Evolutionary conservation across 1,140 invertebrate species (phyloP).

Genomic region (Cepaea nemoralis): DNA sequence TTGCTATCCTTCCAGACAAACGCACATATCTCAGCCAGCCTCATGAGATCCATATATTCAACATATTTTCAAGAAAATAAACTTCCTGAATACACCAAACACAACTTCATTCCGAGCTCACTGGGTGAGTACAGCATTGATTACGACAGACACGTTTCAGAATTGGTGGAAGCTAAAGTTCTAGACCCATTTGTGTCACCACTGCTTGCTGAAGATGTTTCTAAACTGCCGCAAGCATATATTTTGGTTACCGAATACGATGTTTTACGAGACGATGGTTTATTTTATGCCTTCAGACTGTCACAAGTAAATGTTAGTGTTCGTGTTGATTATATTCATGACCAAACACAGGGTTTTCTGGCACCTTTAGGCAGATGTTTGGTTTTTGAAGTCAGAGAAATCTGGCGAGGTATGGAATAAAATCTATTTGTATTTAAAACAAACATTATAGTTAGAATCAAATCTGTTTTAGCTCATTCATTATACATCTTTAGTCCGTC

Average conservation of each 20-base stretch:
- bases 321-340: conserved; percentile 31
- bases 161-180: conserved; percentile 39
- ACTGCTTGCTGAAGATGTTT: conserved; percentile 43
- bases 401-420: neutral
- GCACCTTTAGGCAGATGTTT: neutral
- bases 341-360: conserved; percentile 40
- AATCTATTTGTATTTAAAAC: neutral
- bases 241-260: conserved; percentile 48
- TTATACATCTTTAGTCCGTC: too few species aligned
- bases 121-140: neutral
- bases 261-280: conserved; percentile 50
- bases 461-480: too few species aligned
- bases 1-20: neutral
- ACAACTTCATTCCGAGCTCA: neutral
- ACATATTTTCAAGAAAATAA: neutral
- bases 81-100: neutral
- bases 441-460: neutral
- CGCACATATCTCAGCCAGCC: conserved; percentile 40
- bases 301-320: conserved; percentile 43
- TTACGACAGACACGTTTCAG: conserved; percentile 14
- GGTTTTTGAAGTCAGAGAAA: neutral
- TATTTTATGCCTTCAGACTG: conserved; percentile 48
- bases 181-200: conserved; percentile 46
- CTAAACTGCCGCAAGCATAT: conserved; percentile 39
- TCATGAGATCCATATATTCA: conserved; percentile 39